A percentile compares a stretch with the other conserved stretches of the same genome.
phyloP scores from a whole-genome alignment of 2,797 vertebrate species.

The Lepus oiostolus region DNA sequence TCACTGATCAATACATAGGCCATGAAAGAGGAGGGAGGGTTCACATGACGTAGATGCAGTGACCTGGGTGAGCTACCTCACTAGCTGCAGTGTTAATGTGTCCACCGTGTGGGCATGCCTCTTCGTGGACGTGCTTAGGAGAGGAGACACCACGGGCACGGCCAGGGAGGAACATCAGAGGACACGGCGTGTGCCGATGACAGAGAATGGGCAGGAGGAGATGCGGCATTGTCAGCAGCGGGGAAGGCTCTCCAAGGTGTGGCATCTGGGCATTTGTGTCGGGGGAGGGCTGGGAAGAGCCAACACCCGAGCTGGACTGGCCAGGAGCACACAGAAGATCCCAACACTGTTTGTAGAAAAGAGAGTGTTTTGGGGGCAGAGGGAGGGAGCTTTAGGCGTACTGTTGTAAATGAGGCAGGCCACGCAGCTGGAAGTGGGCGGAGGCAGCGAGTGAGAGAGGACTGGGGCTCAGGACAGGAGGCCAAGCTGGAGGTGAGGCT shows the following conservation, averaged over 20 bases:
- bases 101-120: too few relatives aligned
- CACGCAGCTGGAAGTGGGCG: neutral
- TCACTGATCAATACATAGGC: too few relatives aligned
- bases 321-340: rapidly evolving
- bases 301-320: neutral
- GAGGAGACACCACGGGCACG: too few relatives aligned
- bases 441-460: neutral
- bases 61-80: too few relatives aligned
- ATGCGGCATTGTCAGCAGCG: neutral
- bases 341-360: neutral
- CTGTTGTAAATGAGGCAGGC: neutral
- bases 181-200: neutral
- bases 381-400: neutral
- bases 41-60: too few relatives aligned
- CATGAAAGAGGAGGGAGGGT: too few relatives aligned
- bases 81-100: too few relatives aligned
- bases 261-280: neutral
- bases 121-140: too few relatives aligned
- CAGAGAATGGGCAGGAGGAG: neutral
- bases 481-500: neutral
- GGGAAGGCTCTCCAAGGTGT: too few relatives aligned
- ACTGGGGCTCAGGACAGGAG: neutral
- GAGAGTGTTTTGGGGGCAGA: neutral
- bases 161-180: too few relatives aligned
- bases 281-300: neutral